Percentiles rank a stretch among this genome's conserved stretches.
These are phyloP conservation scores for Dipodomys ordii DNA, from an alignment of 2,113 vertebrate species.

Conservation along the genomic window DNA sequence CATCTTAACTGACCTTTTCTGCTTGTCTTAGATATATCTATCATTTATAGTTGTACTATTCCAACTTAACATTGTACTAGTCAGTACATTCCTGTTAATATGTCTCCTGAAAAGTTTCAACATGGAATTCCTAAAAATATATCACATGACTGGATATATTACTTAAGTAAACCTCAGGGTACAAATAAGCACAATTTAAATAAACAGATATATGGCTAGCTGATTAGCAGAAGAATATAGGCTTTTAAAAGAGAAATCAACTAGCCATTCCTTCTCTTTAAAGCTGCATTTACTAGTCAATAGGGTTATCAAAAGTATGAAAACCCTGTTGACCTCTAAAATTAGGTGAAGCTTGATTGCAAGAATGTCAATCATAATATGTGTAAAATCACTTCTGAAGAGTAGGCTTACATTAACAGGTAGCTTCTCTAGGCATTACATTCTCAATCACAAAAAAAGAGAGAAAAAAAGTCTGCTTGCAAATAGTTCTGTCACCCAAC, in stretches of 20 bases:
- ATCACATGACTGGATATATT: background rate
- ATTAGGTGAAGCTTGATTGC: background rate
- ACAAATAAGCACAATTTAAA: conserved; percentile 26
- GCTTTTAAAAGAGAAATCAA: background rate
- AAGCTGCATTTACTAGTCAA: background rate
- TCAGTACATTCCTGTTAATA: background rate
- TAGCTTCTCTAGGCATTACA: conserved; percentile 48
- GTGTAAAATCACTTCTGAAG: conserved; percentile 1
- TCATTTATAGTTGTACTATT: background rate
- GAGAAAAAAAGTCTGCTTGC: background rate
- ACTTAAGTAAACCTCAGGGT: background rate
- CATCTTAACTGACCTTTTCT: no score
- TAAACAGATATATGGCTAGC: background rate
- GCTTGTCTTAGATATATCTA: background rate
- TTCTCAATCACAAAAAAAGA: conserved; percentile 22
- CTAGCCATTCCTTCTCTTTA: background rate
- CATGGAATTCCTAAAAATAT: background rate
- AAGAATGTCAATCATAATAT: background rate
- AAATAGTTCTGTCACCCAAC: background rate
- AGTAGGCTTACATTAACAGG: background rate
- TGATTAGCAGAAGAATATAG: background rate
- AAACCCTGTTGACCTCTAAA: background rate
- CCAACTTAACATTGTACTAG: conserved; percentile 24
- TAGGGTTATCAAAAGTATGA: background rate
- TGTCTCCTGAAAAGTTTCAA: conserved; percentile 11